Conservation (phyloP, 37 sponge, comb jelly and placozoan genomes). For the Theonella swinhoei region DNA sequence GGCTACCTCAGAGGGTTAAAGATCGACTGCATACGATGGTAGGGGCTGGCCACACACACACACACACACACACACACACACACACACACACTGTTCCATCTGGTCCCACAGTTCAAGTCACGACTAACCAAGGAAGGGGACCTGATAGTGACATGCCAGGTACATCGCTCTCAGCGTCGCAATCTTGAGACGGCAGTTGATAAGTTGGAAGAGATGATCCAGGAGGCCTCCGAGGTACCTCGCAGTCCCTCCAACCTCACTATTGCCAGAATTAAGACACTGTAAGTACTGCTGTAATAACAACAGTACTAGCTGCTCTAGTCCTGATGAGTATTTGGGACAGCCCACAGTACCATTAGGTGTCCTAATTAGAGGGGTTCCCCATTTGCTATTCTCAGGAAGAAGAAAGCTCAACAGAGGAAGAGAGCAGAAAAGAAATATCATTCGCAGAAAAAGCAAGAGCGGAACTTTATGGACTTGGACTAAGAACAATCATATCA, state of each 20-base stretch:
- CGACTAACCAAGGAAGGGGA: conserved; percentile 81
- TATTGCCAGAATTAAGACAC: conserved; percentile 56
- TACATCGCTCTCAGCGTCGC: conserved; percentile 60
- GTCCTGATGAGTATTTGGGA: background rate
- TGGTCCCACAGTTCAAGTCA: conserved; percentile 66
- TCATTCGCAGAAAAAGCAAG: conserved; percentile 66
- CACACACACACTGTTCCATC: too few relatives aligned
- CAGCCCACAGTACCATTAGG: too few relatives aligned
- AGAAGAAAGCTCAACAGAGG: conserved; percentile 51
- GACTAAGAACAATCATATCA: background rate
- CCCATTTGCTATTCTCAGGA: conserved; percentile 36
- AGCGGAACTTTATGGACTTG: conserved; percentile 22
- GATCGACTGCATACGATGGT: conserved; percentile 59
- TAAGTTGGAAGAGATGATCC: conserved; percentile 40
- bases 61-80: too few relatives aligned
- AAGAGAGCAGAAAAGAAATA: conserved; percentile 79
- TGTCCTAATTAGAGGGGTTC: background rate
- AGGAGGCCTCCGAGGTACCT: conserved; percentile 76
- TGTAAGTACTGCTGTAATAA: conserved; percentile 50
- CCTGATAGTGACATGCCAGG: conserved; percentile 66
- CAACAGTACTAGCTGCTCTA: background rate
- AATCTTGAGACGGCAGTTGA: conserved; percentile 79
- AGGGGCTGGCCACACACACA: too few relatives aligned
- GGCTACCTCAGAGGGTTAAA: conserved; percentile 87
- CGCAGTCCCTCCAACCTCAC: conserved; percentile 66